These are phyloP conservation scores for Trematomus bernacchii DNA, from an alignment of 2,797 vertebrate species.

Conservation along the genomic window DNA sequence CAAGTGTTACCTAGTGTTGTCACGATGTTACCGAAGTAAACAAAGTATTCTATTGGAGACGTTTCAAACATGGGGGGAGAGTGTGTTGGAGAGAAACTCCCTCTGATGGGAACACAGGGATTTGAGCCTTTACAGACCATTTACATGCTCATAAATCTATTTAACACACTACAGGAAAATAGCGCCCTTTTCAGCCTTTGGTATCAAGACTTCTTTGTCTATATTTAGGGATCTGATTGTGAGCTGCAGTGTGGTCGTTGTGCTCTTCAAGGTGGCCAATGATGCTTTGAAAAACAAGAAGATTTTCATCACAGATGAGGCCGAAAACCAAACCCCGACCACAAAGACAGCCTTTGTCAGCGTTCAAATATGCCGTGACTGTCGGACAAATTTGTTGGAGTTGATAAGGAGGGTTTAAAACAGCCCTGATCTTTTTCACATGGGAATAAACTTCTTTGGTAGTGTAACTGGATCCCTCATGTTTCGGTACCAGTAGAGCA, in stretches of 20 bases:
- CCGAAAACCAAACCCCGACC: slow-evolving; percentile 55
- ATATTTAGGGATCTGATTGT: slow-evolving; percentile 52
- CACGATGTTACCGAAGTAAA: too few species aligned
- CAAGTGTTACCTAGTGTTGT: too few species aligned
- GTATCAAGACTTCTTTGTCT: slow-evolving; percentile 23
- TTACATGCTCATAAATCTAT: too few species aligned
- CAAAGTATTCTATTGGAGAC: too few species aligned
- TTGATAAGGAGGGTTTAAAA: slow-evolving; percentile 82
- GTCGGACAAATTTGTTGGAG: slow-evolving; percentile 79
- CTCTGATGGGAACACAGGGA: too few species aligned
- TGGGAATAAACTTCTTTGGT: slow-evolving; percentile 74
- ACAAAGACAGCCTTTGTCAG: slow-evolving; percentile 84
- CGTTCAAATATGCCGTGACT: slow-evolving; percentile 86
- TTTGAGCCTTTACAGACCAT: too few species aligned
- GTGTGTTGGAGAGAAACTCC: too few species aligned
- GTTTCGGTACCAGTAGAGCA: slow-evolving; percentile 72
- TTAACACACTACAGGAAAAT: too few species aligned
- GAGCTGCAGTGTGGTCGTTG: slow-evolving; percentile 59
- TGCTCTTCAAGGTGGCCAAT: slow-evolving; percentile 75
- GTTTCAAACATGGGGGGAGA: too few species aligned
- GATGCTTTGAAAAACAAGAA: slow-evolving; percentile 80
- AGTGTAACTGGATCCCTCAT: slow-evolving; percentile 80
- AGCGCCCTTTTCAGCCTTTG: neutral
- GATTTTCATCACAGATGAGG: slow-evolving; percentile 74
- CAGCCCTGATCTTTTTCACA: slow-evolving; percentile 66